Percentiles rank a stretch among this genome's conserved stretches.
Conservation (phyloP, 2,113 vertebrate species). For the Trichechus manatus region DNA sequence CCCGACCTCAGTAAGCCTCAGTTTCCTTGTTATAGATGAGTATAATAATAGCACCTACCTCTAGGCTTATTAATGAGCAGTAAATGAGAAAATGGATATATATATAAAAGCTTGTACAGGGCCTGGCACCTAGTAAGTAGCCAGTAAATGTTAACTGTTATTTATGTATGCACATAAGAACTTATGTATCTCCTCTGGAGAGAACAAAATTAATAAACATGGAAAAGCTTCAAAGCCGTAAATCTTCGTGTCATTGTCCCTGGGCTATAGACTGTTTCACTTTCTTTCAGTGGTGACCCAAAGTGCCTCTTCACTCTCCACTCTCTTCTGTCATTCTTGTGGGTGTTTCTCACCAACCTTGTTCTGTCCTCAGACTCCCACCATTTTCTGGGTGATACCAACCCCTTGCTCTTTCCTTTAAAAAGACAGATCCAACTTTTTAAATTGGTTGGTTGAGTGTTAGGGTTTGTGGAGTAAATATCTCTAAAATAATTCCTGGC, state of each 20-base stretch:
- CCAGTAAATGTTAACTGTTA: not conserved
- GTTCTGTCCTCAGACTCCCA: not conserved
- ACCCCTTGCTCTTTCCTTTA: not conserved
- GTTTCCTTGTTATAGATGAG: not conserved
- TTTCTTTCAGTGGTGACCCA: not conserved
- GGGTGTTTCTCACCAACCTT: not conserved
- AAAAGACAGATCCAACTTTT: not conserved
- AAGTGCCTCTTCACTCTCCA: not conserved
- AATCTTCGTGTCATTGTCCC: not conserved
- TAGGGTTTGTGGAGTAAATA: not conserved
- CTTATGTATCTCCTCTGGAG: not conserved
- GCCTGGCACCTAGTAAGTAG: not conserved
- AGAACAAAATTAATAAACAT: not conserved
- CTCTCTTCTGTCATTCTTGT: not conserved
- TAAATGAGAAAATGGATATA: not conserved
- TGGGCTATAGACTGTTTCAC: not conserved
- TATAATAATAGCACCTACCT: not conserved
- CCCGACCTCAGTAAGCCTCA: not conserved
- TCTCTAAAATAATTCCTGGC: slow-evolving; percentile 18
- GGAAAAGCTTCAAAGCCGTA: not conserved
- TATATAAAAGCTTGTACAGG: not conserved
- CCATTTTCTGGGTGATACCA: not conserved
- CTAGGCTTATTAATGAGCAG: not conserved
- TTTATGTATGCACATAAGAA: not conserved
- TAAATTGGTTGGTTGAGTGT: not conserved